These are phyloP conservation scores for Hedychridium roseum DNA, from an alignment of 2,888 invertebrate species.

Conservation along the genomic window DNA sequence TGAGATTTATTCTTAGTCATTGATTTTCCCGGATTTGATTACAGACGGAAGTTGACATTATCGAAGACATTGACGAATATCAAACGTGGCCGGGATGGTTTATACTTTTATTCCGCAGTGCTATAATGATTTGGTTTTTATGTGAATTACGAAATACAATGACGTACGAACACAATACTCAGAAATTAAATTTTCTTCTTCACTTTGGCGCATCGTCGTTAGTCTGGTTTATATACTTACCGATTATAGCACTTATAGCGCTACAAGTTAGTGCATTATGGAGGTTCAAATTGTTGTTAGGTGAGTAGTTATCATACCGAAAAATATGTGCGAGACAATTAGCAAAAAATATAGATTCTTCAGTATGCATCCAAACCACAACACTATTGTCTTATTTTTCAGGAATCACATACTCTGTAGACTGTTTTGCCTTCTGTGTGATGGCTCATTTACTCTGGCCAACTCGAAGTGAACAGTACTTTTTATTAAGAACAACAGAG, in stretches of 20 bases:
- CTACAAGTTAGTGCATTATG: constrained; percentile 93
- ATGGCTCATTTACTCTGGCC: constrained; percentile 98
- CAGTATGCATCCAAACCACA: neutral
- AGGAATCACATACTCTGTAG: constrained; percentile 96
- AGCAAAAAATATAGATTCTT: neutral
- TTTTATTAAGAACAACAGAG: constrained; percentile 71
- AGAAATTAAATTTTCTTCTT: constrained; percentile 90
- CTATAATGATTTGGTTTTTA: constrained; percentile 91
- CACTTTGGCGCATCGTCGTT: constrained; percentile 97
- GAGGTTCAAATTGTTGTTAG: constrained; percentile 92
- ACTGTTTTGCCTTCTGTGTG: constrained; percentile 92
- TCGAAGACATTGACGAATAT: constrained; percentile 96
- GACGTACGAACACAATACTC: constrained; percentile 80
- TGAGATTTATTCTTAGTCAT: too few relatives aligned
- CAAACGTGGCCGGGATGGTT: constrained; percentile 98
- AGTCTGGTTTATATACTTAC: constrained; percentile 98
- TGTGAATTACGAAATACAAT: constrained; percentile 79
- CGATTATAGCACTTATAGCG: constrained; percentile 92
- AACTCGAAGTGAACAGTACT: constrained; percentile 90
- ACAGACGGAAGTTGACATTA: constrained; percentile 94
- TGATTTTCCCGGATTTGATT: too few relatives aligned
- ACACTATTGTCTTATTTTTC: constrained; percentile 46
- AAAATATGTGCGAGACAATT: neutral
- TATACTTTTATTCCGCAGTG: constrained; percentile 83
- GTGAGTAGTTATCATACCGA: constrained; percentile 66